Percentiles rank a stretch among this genome's conserved stretches.
phyloP scores from a whole-genome alignment of 2,797 vertebrate genomes.

The Acridotheres tristis region DNA sequence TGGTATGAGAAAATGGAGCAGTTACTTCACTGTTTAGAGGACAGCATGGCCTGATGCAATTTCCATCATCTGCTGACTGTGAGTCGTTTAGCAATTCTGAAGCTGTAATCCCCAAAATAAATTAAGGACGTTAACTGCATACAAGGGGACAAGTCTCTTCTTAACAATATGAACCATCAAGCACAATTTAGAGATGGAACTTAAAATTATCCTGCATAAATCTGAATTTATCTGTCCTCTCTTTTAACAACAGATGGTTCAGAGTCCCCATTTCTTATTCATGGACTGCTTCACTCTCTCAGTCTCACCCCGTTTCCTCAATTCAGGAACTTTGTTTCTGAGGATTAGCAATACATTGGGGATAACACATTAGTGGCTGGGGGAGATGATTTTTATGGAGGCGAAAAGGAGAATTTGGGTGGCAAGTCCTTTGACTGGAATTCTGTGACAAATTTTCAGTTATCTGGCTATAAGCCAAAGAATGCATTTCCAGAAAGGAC shows the following conservation, averaged over 20 bases:
- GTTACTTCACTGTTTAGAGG: background rate
- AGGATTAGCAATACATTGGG: background rate
- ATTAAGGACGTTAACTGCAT: background rate
- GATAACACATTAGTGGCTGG: background rate
- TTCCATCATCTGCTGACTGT: slow-evolving; percentile 24
- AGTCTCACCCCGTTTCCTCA: background rate
- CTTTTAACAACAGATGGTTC: background rate
- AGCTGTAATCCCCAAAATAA: slow-evolving; percentile 36
- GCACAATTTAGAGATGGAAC: background rate
- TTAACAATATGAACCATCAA: background rate
- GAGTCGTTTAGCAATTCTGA: background rate
- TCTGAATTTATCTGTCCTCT: background rate
- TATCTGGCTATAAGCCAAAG: background rate
- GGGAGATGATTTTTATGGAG: background rate
- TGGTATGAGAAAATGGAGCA: background rate
- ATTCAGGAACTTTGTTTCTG: background rate
- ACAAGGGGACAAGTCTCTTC: background rate
- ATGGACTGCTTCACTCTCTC: background rate
- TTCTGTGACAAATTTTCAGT: background rate
- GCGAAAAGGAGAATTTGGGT: background rate
- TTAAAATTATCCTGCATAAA: slow-evolving; percentile 22
- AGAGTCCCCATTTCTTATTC: background rate
- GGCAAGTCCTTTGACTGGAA: background rate
- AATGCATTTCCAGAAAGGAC: slow-evolving; percentile 31
- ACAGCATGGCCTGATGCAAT: background rate